A percentile compares a stretch with the other conserved stretches of the same genome.
phyloP scores from a whole-genome alignment of 2,888 invertebrate genomes.

The Chirona hameri region DNA sequence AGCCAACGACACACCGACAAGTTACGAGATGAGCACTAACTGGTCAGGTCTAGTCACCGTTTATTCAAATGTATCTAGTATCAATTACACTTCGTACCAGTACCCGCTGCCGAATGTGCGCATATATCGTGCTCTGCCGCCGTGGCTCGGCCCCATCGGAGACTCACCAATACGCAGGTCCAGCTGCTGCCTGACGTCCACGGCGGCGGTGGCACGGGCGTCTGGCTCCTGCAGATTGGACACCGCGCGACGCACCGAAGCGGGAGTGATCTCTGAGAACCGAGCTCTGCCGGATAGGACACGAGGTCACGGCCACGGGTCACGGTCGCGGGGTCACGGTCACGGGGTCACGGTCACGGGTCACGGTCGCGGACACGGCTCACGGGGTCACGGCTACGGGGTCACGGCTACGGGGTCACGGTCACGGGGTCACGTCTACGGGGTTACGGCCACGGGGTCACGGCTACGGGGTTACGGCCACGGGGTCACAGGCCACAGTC shows the following conservation, averaged over 20 bases:
- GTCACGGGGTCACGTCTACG: neutral
- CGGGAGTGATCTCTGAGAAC: constrained; percentile 94
- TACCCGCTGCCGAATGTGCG: too few species aligned
- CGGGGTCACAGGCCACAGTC: too few species aligned
- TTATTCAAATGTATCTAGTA: too few species aligned
- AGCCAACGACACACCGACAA: too few species aligned
- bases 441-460: neutral
- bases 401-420: too few species aligned
- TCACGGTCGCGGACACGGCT: neutral
- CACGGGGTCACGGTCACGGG: neutral
- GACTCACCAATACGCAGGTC: constrained; percentile 89
- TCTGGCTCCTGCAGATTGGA: constrained; percentile 75
- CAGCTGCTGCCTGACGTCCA: constrained; percentile 84
- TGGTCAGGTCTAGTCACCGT: too few species aligned
- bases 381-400: neutral
- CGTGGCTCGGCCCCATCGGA: too few species aligned
- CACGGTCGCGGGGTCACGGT: too few species aligned
- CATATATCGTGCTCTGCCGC: too few species aligned
- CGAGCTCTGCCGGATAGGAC: constrained; percentile 61
- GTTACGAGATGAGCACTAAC: too few species aligned
- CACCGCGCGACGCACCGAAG: constrained; percentile 75
- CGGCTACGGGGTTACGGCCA: neutral
- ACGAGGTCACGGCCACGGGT: neutral
- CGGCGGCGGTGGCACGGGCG: constrained; percentile 78
- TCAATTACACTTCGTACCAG: too few species aligned